Percentiles rank a stretch among this genome's conserved stretches.
Evolutionary conservation across 2,797 vertebrate genomes (phyloP).

Genomic region (Semaprochilodus insignis): DNA sequence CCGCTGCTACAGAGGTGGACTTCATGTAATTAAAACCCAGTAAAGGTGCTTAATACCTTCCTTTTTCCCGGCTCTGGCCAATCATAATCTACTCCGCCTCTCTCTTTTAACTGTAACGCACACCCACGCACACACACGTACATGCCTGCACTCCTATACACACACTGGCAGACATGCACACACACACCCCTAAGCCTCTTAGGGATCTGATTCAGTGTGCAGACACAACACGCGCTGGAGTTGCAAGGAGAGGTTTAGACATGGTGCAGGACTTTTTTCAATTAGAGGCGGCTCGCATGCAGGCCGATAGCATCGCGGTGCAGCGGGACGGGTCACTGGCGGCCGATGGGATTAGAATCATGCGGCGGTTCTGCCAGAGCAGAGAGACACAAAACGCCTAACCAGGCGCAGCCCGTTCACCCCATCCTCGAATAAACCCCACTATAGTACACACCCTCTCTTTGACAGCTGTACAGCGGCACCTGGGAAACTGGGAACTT

Average conservation of each 20-base stretch:
- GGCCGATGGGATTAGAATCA: conserved; percentile 73
- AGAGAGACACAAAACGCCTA: conserved; percentile 51
- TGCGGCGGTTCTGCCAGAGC: conserved; percentile 59
- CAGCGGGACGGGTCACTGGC: conserved; percentile 73
- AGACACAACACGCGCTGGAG: conserved; percentile 73
- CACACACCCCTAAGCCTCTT: conserved; percentile 75
- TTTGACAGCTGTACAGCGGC: conserved; percentile 20
- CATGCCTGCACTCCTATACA: not conserved
- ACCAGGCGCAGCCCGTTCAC: conserved; percentile 36
- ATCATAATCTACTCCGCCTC: conserved; percentile 55
- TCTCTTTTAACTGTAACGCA: conserved; percentile 52
- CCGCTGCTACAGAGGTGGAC: conserved; percentile 70
- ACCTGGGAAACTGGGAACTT: conserved; percentile 15
- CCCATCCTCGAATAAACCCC: conserved; percentile 22
- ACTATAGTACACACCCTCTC: conserved; percentile 23
- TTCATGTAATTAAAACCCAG: conserved; percentile 73
- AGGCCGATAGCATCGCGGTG: conserved; percentile 73
- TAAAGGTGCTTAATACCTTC: conserved; percentile 73
- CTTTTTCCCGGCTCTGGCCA: conserved; percentile 44
- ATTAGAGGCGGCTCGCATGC: conserved; percentile 74
- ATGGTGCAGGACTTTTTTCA: conserved; percentile 79
- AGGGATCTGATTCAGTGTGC: conserved; percentile 71
- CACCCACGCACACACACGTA: conserved; percentile 12
- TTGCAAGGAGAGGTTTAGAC: conserved; percentile 76
- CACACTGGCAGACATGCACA: conserved; percentile 15